phyloP scores from a whole-genome alignment of 2,888 invertebrate genomes.

The Mimas tiliae region DNA sequence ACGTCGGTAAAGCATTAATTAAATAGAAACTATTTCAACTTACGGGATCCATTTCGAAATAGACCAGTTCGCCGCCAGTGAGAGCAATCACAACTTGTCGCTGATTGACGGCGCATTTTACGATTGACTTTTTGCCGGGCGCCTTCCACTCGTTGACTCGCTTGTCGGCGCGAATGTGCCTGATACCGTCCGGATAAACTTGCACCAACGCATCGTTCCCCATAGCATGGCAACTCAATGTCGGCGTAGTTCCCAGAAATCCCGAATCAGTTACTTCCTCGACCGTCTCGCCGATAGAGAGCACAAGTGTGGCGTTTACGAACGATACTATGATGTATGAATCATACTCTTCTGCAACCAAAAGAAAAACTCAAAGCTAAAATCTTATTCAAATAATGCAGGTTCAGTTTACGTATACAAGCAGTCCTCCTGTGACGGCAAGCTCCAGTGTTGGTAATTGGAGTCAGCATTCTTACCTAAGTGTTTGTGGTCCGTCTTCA shows the following conservation, averaged over 20 bases:
- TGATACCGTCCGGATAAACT: conserved; percentile 99
- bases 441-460: conserved; percentile 61
- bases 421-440: conserved; percentile 53
- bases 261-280: conserved; percentile 99
- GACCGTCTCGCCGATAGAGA: conserved; percentile 99
- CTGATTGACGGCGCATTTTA: conserved; percentile 99
- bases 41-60: conserved; percentile 99
- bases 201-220: conserved; percentile 99
- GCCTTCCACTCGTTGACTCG: conserved; percentile 99
- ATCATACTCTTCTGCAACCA: conserved; percentile 97
- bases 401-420: conserved; percentile 35
- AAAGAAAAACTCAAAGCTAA: conserved; percentile 71
- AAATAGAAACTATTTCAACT: conserved; percentile 61
- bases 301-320: conserved; percentile 97
- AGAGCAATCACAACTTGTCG: conserved; percentile 99
- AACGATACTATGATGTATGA: conserved; percentile 99
- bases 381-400: conserved; percentile 36
- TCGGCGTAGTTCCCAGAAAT: conserved; percentile 99
- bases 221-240: conserved; percentile 98
- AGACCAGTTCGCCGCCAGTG: conserved; percentile 98
- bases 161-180: conserved; percentile 98
- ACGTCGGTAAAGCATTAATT: conserved; percentile 58
- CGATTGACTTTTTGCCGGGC: conserved; percentile 98
- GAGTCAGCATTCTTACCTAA: conserved; percentile 72
- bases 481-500: conserved; percentile 66